phyloP scores from a whole-genome alignment of 2,888 invertebrate species.

The Miltochrista miniata region DNA sequence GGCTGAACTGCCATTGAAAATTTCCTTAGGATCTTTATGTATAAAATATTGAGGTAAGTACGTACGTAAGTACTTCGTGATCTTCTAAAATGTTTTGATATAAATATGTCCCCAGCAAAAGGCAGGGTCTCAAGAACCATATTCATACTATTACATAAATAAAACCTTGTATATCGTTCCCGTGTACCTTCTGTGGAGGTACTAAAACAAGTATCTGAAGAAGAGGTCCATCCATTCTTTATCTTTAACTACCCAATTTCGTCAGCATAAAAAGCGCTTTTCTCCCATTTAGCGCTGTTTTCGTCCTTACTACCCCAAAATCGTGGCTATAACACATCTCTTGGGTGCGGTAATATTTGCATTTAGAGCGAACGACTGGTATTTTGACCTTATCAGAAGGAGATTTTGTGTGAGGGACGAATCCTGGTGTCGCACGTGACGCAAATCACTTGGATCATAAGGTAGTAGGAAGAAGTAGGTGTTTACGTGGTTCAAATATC shows the following conservation, averaged over 20 bases:
- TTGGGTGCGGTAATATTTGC: slow-evolving; percentile 79
- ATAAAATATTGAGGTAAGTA: background rate
- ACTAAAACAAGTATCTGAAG: slow-evolving; percentile 54
- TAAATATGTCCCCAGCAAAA: slow-evolving; percentile 23
- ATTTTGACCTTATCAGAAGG: slow-evolving; percentile 78
- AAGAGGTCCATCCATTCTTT: slow-evolving; percentile 70
- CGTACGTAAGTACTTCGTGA: no score
- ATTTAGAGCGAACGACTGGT: slow-evolving; percentile 82
- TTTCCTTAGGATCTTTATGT: background rate
- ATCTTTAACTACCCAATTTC: slow-evolving; percentile 74
- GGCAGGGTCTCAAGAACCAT: slow-evolving; percentile 18
- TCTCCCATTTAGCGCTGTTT: slow-evolving; percentile 77
- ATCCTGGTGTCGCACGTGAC: slow-evolving; percentile 66
- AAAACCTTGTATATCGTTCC: slow-evolving; percentile 38
- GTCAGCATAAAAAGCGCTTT: slow-evolving; percentile 76
- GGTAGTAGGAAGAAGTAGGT: background rate
- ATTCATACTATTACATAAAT: slow-evolving; percentile 32
- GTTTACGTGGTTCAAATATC: slow-evolving; percentile 38
- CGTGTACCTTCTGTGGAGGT: slow-evolving; percentile 32
- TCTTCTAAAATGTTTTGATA: slow-evolving; percentile 7
- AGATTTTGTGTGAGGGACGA: slow-evolving; percentile 76
- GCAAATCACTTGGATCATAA: slow-evolving; percentile 49
- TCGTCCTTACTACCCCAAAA: slow-evolving; percentile 78
- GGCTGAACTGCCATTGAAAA: no score
- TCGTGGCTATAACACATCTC: slow-evolving; percentile 79